Evolutionary conservation across 2,113 vertebrate genomes (phyloP), one percentile per base, ranked within the genome.

Genomic region (Panthera leo): DNA sequence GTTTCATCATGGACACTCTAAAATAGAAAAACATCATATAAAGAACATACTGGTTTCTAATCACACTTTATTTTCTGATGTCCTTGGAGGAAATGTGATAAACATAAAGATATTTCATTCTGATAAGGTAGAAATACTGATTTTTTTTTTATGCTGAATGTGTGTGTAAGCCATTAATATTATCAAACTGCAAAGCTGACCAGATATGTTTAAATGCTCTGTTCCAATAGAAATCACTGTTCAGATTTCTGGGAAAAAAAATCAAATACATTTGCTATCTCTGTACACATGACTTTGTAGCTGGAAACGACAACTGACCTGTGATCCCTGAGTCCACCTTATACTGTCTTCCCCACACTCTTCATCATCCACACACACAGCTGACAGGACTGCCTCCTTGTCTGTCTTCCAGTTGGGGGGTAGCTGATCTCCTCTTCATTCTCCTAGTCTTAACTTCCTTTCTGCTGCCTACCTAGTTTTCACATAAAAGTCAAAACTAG

Each of bases 21-120:
- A 97, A 98, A 97, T 95, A 96, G 68, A 84, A 97, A 82, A 91
- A 85, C 19, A 84, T 58, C n/a, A 67, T 53, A 97, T 76, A 88
- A 95, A 93, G 96, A 97, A 85, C 36, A 97, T 61, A 96, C 76
- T 90, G 85, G 31, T 39, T 95, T 95, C 95, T 95, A 85, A 93
- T 92, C 71, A 91, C 71, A 91, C 15, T 42, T 96, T 96, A 93
- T 97, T 95, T 89, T 87, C 65, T 88, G 65, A 82, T 94, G 61
- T 29, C 68, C 94, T 90, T 53, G 58, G 48, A 73, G 76, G 67
- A 97, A 88, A 85, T 83, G 36, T 96, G 80, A 94, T 73, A 97
- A 97, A 82, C 34, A 75, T 76, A 95, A 16, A 84, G 65, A 88
- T 96, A 96, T 80, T 96, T 95, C 76, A 48, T 94, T 96, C 79